phyloP scores from a whole-genome alignment of 2,888 invertebrate genomes.

The Diarsia mendica region DNA sequence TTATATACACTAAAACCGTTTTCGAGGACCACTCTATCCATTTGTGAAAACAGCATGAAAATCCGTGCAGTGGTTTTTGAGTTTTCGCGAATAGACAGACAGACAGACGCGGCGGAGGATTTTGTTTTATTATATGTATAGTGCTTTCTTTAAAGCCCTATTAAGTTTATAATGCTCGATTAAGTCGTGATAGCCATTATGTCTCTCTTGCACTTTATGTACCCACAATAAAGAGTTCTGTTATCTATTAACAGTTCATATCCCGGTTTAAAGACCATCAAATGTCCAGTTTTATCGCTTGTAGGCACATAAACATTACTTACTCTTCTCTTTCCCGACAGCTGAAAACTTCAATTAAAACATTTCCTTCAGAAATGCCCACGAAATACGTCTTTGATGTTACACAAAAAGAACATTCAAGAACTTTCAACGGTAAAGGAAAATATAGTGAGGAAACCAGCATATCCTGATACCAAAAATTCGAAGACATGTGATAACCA shows the following conservation, averaged over 20 bases:
- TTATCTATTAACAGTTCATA: conserved; percentile 15
- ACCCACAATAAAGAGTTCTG: not conserved
- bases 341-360: not conserved
- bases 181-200: not conserved
- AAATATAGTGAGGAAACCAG: too few relatives aligned
- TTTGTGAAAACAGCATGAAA: too few relatives aligned
- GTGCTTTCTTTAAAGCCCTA: not conserved
- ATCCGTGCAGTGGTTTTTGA: too few relatives aligned
- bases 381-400: not conserved
- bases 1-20: too few relatives aligned
- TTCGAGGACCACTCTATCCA: too few relatives aligned
- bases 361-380: not conserved
- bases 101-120: too few relatives aligned
- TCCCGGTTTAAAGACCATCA: not conserved
- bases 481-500: too few relatives aligned
- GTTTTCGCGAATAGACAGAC: too few relatives aligned
- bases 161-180: not conserved
- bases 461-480: too few relatives aligned
- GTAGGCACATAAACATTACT: conserved; percentile 6
- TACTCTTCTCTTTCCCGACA: not conserved
- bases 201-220: not conserved
- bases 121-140: too few relatives aligned
- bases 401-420: not conserved
- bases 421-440: not conserved
- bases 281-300: conserved; percentile 13